Percentiles rank a stretch among this genome's conserved stretches.
Evolutionary conservation across 1,140 invertebrate species (phyloP).

Genomic region (Trypoxylus dichotomus): DNA sequence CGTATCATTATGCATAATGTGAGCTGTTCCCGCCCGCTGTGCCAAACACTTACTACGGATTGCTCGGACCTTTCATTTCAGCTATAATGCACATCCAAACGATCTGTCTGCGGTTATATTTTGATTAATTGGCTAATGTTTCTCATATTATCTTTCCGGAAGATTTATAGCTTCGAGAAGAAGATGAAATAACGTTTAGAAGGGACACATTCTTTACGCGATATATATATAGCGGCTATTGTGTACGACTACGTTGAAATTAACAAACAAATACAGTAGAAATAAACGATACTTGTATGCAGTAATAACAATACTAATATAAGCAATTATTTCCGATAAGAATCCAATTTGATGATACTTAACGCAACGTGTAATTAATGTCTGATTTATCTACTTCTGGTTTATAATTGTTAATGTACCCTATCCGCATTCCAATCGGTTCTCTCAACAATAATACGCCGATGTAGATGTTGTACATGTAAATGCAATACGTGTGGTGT

Average conservation of each 20-base stretch:
- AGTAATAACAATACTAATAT: not conserved
- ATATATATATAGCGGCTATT: no score
- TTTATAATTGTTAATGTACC: not conserved
- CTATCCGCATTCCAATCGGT: not conserved
- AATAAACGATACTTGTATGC: not conserved
- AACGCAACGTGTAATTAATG: not conserved
- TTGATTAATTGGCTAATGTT: not conserved
- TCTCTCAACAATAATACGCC: not conserved
- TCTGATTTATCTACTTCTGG: not conserved
- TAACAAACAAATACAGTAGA: not conserved
- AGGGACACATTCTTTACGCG: not conserved
- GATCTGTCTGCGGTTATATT: not conserved
- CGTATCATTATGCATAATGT: constrained; percentile 19
- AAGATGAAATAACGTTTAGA: not conserved
- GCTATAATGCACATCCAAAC: not conserved
- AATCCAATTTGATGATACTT: not conserved
- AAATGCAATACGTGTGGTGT: no score
- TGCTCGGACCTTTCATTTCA: not conserved
- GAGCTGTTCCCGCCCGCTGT: constrained; percentile 6
- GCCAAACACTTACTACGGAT: constrained; percentile 8
- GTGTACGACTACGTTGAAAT: no score
- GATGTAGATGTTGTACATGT: no score
- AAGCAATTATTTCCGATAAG: not conserved
- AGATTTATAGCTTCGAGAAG: not conserved
- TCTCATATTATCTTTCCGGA: not conserved